These are phyloP conservation scores for Cydia pomonella DNA, from an alignment of 1,140 invertebrate genomes.

Conservation along the genomic window DNA sequence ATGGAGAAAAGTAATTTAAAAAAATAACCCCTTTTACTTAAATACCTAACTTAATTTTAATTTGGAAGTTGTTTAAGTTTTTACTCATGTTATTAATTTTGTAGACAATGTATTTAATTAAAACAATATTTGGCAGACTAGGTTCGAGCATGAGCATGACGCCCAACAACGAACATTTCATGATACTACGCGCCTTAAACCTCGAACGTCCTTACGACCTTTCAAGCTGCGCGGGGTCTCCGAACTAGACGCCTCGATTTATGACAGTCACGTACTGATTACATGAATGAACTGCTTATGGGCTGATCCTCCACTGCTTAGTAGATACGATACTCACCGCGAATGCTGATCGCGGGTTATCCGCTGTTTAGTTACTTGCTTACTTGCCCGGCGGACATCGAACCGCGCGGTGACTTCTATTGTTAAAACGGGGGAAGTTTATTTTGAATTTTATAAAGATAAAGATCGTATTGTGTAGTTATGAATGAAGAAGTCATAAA, in stretches of 20 bases:
- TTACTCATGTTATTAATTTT: too few species aligned
- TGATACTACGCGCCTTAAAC: not conserved
- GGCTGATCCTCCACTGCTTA: slow-evolving; percentile 29
- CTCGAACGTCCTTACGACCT: slow-evolving; percentile 7
- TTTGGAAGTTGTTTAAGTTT: too few species aligned
- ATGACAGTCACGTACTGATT: slow-evolving; percentile 32
- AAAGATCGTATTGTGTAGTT: not conserved
- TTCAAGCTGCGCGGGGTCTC: slow-evolving; percentile 11
- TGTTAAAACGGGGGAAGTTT: not conserved
- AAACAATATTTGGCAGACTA: not conserved
- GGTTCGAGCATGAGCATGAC: not conserved
- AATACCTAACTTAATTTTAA: too few species aligned
- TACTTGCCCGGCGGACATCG: not conserved
- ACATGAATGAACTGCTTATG: slow-evolving; percentile 33
- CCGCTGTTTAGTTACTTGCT: not conserved
- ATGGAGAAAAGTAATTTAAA: too few species aligned
- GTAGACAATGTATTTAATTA: not conserved
- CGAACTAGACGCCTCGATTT: slow-evolving; percentile 33
- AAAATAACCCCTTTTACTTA: too few species aligned
- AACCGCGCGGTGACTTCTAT: not conserved
- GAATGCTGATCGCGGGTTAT: not conserved
- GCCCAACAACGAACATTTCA: not conserved
- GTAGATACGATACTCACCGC: not conserved
- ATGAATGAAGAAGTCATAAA: slow-evolving; percentile 10
- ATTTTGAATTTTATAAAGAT: slow-evolving; percentile 9